These are phyloP conservation scores for Ataeniobius toweri DNA, from an alignment of 2,797 vertebrate genomes.

Conservation along the genomic window DNA sequence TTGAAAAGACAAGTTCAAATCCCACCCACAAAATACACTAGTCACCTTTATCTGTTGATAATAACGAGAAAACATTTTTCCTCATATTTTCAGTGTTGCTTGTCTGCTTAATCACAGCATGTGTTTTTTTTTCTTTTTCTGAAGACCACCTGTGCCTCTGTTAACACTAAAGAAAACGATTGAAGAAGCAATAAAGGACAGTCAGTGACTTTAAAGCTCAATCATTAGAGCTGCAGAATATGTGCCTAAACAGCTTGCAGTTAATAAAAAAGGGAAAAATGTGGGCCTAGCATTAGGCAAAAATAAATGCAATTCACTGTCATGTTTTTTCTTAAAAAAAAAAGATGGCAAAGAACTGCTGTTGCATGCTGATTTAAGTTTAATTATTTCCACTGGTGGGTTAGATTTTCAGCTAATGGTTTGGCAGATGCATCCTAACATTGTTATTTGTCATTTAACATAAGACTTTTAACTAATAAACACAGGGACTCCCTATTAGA, in stretches of 20 bases:
- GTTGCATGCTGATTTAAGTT: slow-evolving; percentile 8
- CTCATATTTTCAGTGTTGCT: not conserved
- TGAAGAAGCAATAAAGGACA: slow-evolving; percentile 31
- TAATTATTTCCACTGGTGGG: not conserved
- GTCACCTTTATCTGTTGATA: slow-evolving; percentile 14
- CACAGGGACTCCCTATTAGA: not conserved
- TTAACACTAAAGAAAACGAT: slow-evolving; percentile 29
- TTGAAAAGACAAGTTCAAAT: slow-evolving; percentile 2
- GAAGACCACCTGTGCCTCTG: slow-evolving; percentile 39
- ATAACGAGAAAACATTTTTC: slow-evolving; percentile 14
- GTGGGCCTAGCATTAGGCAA: slow-evolving; percentile 24
- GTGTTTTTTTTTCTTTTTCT: not conserved
- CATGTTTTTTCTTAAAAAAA: slow-evolving; percentile 32
- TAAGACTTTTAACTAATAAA: not conserved
- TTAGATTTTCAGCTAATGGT: not conserved
- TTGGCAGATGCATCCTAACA: not conserved
- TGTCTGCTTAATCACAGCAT: not conserved
- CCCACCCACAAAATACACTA: not conserved
- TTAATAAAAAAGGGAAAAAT: slow-evolving; percentile 30
- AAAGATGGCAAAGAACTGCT: slow-evolving; percentile 3
- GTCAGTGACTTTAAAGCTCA: slow-evolving; percentile 44
- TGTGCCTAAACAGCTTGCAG: slow-evolving; percentile 21
- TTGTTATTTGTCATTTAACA: not conserved
- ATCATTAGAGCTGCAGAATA: slow-evolving; percentile 39
- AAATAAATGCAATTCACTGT: not conserved